Conservation (phyloP, 2,888 invertebrate genomes). For the Clivina fossor region DNA sequence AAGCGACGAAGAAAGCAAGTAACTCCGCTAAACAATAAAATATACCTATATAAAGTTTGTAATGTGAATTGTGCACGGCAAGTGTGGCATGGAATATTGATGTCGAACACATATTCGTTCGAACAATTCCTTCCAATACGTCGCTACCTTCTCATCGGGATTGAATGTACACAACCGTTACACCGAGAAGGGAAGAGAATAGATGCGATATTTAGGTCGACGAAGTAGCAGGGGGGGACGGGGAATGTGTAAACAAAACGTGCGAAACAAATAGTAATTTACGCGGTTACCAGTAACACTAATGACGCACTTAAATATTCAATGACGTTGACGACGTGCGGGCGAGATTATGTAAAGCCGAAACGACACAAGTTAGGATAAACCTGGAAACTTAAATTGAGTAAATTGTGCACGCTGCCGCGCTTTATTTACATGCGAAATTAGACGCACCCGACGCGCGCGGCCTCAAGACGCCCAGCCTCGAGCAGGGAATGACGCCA, state of each 20-base stretch:
- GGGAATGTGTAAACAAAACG: slow-evolving; percentile 12
- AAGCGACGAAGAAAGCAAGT: too few species aligned
- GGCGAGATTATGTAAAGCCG: slow-evolving; percentile 39
- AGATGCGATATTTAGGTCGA: too few species aligned
- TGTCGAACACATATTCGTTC: background rate
- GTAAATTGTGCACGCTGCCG: slow-evolving; percentile 35
- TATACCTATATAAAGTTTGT: too few species aligned
- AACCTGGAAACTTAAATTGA: slow-evolving; percentile 42
- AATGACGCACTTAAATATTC: slow-evolving; percentile 41
- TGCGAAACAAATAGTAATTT: slow-evolving; percentile 33
- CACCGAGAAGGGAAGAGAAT: too few species aligned
- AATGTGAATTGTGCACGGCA: background rate
- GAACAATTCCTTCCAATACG: background rate
- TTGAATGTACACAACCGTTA: too few species aligned
- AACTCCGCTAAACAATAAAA: too few species aligned
- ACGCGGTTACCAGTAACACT: slow-evolving; percentile 28
- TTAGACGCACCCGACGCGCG: slow-evolving; percentile 37
- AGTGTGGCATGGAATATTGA: background rate
- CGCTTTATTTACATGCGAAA: slow-evolving; percentile 40
- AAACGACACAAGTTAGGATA: slow-evolving; percentile 41
- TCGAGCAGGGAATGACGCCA: slow-evolving; percentile 3
- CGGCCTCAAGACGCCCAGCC: background rate
- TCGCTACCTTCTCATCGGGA: background rate
- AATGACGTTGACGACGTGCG: slow-evolving; percentile 43
- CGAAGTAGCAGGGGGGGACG: too few species aligned